Evolutionary conservation across 2,113 vertebrate genomes (phyloP).

Genomic region (Merops nubicus): DNA sequence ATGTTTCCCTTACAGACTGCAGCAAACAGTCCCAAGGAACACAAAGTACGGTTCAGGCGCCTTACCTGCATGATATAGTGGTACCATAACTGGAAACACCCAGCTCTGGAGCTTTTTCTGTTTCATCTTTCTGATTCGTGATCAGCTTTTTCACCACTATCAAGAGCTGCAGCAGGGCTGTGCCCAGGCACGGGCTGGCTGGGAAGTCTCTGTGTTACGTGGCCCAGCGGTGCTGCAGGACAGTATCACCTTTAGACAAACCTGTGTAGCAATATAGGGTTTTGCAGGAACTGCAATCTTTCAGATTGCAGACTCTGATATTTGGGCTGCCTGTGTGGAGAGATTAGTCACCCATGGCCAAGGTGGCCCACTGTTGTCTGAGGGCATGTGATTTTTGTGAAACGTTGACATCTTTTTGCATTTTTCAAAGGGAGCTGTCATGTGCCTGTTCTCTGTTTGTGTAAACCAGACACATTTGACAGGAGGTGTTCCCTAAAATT

Average conservation of each 20-base stretch:
- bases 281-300: background rate
- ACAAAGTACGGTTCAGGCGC: background rate
- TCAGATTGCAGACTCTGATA: background rate
- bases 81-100: background rate
- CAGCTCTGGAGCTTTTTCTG: background rate
- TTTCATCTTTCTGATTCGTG: no score
- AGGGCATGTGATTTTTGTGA: background rate
- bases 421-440: background rate
- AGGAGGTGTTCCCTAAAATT: background rate
- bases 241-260: background rate
- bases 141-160: no score
- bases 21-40: background rate
- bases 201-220: background rate
- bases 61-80: background rate
- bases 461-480: background rate
- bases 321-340: background rate
- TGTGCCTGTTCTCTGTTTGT: background rate
- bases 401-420: background rate
- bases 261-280: background rate
- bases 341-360: background rate
- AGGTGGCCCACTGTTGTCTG: background rate
- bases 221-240: background rate
- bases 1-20: background rate
- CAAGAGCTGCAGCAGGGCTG: background rate
- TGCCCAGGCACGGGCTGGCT: background rate